Conservation (phyloP, 2,888 invertebrate genomes). For the Carcina quercana region DNA sequence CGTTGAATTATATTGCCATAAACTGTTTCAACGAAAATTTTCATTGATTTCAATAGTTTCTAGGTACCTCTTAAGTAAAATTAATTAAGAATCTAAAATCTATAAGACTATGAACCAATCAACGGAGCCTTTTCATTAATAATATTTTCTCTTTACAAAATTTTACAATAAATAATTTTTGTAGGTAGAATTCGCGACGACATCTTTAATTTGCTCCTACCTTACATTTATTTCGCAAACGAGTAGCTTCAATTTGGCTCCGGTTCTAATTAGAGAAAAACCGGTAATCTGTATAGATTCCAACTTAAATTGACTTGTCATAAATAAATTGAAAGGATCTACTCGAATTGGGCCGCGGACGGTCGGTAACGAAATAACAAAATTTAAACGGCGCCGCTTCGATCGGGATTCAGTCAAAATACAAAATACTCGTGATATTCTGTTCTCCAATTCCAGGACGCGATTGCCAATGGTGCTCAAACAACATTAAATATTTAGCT, state of each 20-base stretch:
- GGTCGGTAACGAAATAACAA: slow-evolving; percentile 13
- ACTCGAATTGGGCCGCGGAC: slow-evolving; percentile 4
- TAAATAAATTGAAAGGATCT: slow-evolving; percentile 29
- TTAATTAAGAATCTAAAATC: background rate
- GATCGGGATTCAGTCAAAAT: no score
- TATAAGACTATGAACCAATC: background rate
- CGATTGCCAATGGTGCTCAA: no score
- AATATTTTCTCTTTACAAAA: background rate
- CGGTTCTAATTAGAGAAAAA: slow-evolving; percentile 38
- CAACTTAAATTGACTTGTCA: slow-evolving; percentile 35
- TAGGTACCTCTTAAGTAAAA: background rate
- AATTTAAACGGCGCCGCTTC: no score
- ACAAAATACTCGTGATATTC: no score
- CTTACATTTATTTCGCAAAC: slow-evolving; percentile 30
- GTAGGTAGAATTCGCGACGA: background rate
- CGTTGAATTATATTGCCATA: no score
- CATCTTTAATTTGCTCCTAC: slow-evolving; percentile 16
- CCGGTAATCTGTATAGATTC: slow-evolving; percentile 34
- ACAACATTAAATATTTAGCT: no score
- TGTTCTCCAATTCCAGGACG: no score
- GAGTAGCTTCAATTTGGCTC: slow-evolving; percentile 23
- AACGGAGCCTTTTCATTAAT: background rate
- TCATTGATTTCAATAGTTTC: background rate
- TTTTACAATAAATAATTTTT: background rate
- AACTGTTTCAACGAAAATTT: background rate